Evolutionary conservation across 2,113 vertebrate species (phyloP).

Genomic region (Cyprinodon tularosa): DNA sequence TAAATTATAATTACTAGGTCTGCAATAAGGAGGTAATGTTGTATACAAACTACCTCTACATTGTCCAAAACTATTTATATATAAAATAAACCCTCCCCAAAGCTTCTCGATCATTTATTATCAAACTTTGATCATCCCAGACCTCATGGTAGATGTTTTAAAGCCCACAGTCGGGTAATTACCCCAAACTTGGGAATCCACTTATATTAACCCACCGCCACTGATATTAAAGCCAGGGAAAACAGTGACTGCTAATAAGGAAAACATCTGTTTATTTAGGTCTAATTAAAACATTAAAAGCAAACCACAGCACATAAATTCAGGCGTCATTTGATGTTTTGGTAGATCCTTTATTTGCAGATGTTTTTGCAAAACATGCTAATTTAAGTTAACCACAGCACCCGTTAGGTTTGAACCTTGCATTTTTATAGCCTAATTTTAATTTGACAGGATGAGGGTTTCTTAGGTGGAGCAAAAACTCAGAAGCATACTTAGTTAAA

Average conservation of each 20-base stretch:
- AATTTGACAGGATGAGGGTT: constrained; percentile 1
- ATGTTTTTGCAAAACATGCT: not conserved
- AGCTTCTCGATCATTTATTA: not conserved
- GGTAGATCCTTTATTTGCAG: not conserved
- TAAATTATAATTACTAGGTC: no score
- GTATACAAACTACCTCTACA: not conserved
- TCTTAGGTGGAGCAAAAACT: constrained; percentile 14
- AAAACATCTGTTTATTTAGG: not conserved
- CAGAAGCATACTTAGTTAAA: constrained; percentile 2
- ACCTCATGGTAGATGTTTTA: not conserved
- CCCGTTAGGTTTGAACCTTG: not conserved
- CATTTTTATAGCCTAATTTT: not conserved
- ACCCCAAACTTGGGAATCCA: not conserved
- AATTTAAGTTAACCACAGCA: not conserved
- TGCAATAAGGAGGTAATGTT: not conserved
- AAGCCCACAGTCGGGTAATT: not conserved
- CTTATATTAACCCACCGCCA: not conserved
- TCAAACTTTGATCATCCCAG: not conserved
- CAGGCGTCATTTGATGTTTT: not conserved
- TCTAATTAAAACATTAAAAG: not conserved
- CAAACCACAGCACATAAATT: not conserved
- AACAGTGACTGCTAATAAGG: not conserved
- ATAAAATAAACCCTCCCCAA: no score
- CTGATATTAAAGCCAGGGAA: not conserved
- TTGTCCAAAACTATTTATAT: no score